These are phyloP conservation scores for Venustaconcha ellipsiformis DNA, from an alignment of 1,140 invertebrate species.

Conservation along the genomic window DNA sequence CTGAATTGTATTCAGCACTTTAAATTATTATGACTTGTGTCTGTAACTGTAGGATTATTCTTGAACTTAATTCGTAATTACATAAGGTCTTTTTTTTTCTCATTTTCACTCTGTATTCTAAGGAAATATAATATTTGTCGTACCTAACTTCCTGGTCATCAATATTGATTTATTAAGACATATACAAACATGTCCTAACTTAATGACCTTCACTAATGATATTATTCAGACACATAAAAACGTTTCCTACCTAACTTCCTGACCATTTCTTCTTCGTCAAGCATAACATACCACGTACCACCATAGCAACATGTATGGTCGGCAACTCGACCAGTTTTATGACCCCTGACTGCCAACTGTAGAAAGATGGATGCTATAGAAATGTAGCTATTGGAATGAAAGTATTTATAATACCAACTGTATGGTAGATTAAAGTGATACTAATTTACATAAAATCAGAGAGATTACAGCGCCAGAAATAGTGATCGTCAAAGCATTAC, in stretches of 20 bases:
- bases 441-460: neutral
- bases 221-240: neutral
- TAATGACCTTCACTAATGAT: neutral
- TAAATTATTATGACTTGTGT: too few relatives aligned
- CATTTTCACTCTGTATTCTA: too few relatives aligned
- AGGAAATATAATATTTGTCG: too few relatives aligned
- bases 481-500: neutral
- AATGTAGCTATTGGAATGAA: neutral
- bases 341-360: constrained; percentile 48
- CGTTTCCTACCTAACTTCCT: constrained; percentile 44
- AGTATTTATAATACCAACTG: neutral
- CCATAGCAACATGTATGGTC: constrained; percentile 57
- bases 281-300: constrained; percentile 59
- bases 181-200: neutral
- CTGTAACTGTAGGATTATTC: too few relatives aligned
- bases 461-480: neutral
- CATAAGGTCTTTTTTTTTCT: too few relatives aligned
- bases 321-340: constrained; percentile 52
- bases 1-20: too few relatives aligned
- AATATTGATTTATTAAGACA: neutral
- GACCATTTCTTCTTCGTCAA: constrained; percentile 58
- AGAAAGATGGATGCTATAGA: neutral
- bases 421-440: neutral
- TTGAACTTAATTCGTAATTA: too few relatives aligned
- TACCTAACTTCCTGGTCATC: neutral